Base-by-base conservation (phyloP, 2,797 vertebrate genomes). In the Crypturellus tataupa region DNA sequence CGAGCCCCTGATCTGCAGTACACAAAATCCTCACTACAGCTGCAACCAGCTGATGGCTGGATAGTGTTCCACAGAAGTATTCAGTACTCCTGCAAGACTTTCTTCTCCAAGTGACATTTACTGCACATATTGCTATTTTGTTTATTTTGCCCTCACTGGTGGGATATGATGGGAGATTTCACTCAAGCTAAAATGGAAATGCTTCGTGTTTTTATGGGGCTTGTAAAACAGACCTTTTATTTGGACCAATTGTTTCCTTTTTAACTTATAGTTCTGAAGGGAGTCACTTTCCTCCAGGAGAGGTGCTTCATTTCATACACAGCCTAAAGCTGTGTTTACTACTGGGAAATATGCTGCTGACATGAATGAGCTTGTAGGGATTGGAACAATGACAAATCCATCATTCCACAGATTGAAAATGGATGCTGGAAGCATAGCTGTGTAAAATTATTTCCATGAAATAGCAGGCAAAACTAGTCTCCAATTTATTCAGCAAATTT, bases 271-370 rank as follows among this genome's bases (percentile, higher is more conserved):
- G 53, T 62, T 80, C 75, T 93, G 27, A 44, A 58, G 64, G 63
- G 65, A 80, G 13, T 83, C 55, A 44, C 19, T 58, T 71, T 86
- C 73, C 53, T 80, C 39, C 40, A 69, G 55, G 80, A 53, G 8
- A 79, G 24, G 39, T 42, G n/a, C 72, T 94, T 93, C 65, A 87
- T 93, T 96, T 96, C 80, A 81, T n/a, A 80, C 21, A 44, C 23
- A n/a, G 70, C 49, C 80, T 93, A 90, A 93, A 87, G 53, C 55
- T 60, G 31, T 85, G 27, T 69, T 90, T 80, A 39, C 71, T 73
- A 18, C 35, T 77, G 59, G 76, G 87, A 95, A 93, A 90, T 76
- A 85, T 4, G 15, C n/a, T 87, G 68, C 65, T 47, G 76, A 46
- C 24, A 44, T 0, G 17, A 94, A 75, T 33, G 60, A 17, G 64